Conservation (phyloP, 1,140 invertebrate species). For the Meloidogyne hapla region DNA sequence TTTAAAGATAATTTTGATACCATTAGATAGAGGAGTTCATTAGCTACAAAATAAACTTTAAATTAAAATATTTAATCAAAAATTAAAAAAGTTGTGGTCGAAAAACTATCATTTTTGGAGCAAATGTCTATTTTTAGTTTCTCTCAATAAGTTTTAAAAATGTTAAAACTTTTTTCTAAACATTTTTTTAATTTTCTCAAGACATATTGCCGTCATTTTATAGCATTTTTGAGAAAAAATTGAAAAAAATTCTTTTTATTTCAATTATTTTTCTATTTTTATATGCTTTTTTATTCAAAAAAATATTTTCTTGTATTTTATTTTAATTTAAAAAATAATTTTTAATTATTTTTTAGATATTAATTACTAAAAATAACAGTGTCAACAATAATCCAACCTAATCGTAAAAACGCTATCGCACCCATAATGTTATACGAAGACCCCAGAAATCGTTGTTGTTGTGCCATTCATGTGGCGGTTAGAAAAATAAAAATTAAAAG, state of each 20-base stretch:
- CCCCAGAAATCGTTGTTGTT: conserved; percentile 30
- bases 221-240: neutral
- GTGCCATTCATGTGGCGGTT: conserved; percentile 15
- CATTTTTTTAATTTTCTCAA: neutral
- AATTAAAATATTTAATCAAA: neutral
- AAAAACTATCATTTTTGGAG: neutral
- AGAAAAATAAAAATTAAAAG: neutral
- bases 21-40: neutral
- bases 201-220: neutral
- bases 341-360: neutral
- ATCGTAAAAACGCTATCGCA: neutral
- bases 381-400: neutral
- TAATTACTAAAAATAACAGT: conserved; percentile 1
- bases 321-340: neutral
- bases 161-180: too few species aligned
- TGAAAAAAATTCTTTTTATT: neutral
- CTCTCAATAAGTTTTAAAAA: too few species aligned
- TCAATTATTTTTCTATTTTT: neutral
- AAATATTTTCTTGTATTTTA: neutral
- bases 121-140: neutral
- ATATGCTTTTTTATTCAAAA: neutral
- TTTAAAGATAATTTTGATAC: neutral
- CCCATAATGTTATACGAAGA: conserved; percentile 22
- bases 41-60: neutral
- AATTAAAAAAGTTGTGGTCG: neutral